Evolutionary conservation across 2,888 invertebrate species (phyloP), one percentile per base, ranked within the genome.

Genomic region (Carcina quercana): DNA sequence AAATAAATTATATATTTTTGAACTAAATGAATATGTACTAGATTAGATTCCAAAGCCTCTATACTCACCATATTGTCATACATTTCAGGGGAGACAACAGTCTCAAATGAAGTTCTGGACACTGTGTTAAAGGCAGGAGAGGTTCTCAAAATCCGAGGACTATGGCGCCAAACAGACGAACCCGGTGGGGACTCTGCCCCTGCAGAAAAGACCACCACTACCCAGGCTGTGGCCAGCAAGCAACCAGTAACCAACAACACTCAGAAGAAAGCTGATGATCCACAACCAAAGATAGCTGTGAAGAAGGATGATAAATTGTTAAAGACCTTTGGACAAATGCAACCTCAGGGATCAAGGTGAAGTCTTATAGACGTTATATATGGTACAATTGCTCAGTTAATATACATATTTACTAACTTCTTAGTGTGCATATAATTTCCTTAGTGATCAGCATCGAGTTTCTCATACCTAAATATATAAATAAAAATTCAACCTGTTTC

Each of bases 61-160:
- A n/a, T n/a, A n/a, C n/a, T n/a, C n/a, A n/a, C n/a, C n/a, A n/a
- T n/a, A n/a, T 28, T 17, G n/a, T 28, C 6, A 20, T 4, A 56
- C n/a, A n/a, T n/a, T 59, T 63, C 68, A 76, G 91, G 91, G 13
- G 91, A 91, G 75, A 92, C 94, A 15, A 94, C 94, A 25, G 94
- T 94, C 15, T 92, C 93, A 32, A 93, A 94, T 70, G 94, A 93
- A 57, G 92, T 94, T 27, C 68, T 94, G 37, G 93, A 92, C 47
- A 91, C 89, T 41, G 94, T 94, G 1, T 65, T 94, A 15, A 89
- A 90, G 58, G 94, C 94, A 0, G 94, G 94, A 0, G 94, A 94
- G 59, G 88, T 93, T 8, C 71, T 94, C 3, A 91, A 93, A 64
- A 91, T 94, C 29, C 88, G 93, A 28, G 94, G 94, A 0, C 74